Evolutionary conservation across 2,113 vertebrate genomes (phyloP).

Genomic region (Semicossyphus pulcher): DNA sequence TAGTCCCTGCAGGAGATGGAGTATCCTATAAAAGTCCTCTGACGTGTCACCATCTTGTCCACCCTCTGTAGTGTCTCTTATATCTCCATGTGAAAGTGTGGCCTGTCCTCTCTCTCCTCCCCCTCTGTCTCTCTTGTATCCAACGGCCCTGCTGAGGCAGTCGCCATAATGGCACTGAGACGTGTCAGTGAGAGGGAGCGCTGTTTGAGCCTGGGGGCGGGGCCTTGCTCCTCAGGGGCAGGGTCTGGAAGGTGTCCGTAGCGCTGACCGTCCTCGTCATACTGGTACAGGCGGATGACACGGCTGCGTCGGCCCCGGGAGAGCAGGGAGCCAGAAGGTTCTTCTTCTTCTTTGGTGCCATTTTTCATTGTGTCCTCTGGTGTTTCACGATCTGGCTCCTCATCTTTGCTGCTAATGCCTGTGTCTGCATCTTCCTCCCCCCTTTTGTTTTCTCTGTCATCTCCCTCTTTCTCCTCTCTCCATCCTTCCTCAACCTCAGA

Average conservation of each 20-base stretch:
- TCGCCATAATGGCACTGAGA: slow-evolving; percentile 80
- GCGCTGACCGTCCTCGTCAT: slow-evolving; percentile 80
- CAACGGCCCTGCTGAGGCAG: slow-evolving; percentile 48
- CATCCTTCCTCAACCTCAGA: neutral
- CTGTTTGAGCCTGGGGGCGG: slow-evolving; percentile 50
- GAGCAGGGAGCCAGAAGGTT: rapidly evolving
- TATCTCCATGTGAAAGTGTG: slow-evolving; percentile 62
- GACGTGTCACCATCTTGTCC: neutral
- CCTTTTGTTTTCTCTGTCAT: neutral
- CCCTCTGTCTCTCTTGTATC: slow-evolving; percentile 1
- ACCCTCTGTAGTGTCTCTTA: neutral
- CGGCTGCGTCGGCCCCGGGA: slow-evolving; percentile 40
- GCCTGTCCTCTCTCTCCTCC: neutral
- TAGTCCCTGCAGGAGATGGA: too few species aligned
- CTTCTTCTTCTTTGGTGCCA: neutral
- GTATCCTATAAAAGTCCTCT: neutral
- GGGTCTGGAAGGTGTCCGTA: slow-evolving; percentile 72
- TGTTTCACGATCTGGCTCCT: neutral
- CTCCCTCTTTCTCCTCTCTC: neutral
- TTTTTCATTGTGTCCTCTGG: neutral
- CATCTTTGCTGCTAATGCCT: neutral
- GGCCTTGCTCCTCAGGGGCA: neutral
- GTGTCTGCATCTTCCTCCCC: neutral
- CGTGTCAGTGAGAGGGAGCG: slow-evolving; percentile 78
- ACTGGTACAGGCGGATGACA: slow-evolving; percentile 83